A percentile compares a stretch with the other conserved stretches of the same genome.
Conservation (phyloP, 1,140 invertebrate genomes). For the Cydia amplana region DNA sequence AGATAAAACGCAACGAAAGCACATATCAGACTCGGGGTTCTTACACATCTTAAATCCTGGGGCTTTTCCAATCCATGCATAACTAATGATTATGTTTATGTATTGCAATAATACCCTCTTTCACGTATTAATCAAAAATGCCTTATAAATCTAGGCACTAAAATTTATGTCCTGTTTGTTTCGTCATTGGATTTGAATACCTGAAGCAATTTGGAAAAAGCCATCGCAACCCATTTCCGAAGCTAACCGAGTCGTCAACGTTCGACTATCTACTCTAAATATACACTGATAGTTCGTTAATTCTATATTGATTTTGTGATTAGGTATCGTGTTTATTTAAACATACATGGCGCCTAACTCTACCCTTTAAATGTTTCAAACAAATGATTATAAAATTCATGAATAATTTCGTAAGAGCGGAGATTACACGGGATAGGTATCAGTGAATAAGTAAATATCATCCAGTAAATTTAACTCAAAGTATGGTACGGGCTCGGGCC, state of each 20-base stretch:
- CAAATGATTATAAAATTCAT: conserved; percentile 9
- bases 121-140: too few relatives aligned
- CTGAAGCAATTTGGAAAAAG: too few relatives aligned
- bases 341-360: conserved; percentile 13
- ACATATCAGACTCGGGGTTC: neutral
- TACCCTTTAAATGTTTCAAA: neutral
- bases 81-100: too few relatives aligned
- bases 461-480: conserved; percentile 77
- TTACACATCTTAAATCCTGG: neutral
- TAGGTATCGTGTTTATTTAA: conserved; percentile 15
- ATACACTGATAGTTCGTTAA: neutral
- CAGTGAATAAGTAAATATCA: conserved; percentile 76
- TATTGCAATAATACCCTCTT: too few relatives aligned
- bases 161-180: too few relatives aligned
- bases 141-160: too few relatives aligned
- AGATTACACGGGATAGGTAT: conserved; percentile 44
- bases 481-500: conserved; percentile 55
- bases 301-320: conserved; percentile 13
- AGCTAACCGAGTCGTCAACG: neutral
- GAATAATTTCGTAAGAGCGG: conserved; percentile 10
- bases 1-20: neutral
- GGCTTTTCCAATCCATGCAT: neutral
- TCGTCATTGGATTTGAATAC: too few relatives aligned
- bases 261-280: neutral
- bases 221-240: too few relatives aligned